Evolutionary conservation across 2,797 vertebrate species (phyloP), one percentile per base, ranked within the genome.

Genomic region (Harpagifer antarcticus): DNA sequence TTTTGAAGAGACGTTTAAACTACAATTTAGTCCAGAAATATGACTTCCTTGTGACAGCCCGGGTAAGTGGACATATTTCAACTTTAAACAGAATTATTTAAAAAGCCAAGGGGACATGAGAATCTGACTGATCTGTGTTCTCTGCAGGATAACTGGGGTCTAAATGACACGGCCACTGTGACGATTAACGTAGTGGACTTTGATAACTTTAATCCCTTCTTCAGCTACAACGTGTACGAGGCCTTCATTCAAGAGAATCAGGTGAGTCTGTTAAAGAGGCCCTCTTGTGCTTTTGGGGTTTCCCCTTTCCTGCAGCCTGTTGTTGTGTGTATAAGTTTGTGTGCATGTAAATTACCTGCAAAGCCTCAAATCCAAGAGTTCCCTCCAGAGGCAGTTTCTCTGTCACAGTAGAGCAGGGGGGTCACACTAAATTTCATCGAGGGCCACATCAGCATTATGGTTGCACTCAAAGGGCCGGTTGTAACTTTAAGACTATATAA

Each of bases 171-270:
- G 0, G 74, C 91, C 1, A 42, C 47, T 0, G 85, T 96, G 57
- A n/a, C 70, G 70, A 91, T 96, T 14, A 20, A 17, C 0, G 73
- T 96, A 0, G 0, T 72, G 17, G 96, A 96, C 72, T 92, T 88
- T 63, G 96, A 96, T 49, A 95, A 96, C 10, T 2, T 95, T 78
- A 93, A 94, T 79, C 96, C 96, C 0, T 94, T 90, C 79, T 96
- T 96, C 89, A 87, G 42, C 59, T 93, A 88, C 50, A 90, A 23
- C 0, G 0, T 90, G 12, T 96, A 96, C 71, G 65, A 48, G 16
- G 94, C 93, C 19, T 76, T 37, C 4, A 92, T 96, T 76, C 45
- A 3, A 27, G 96, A 96, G 85, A 84, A 92, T 4, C 5, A 93
- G 90, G 96, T 95, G 79, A 84, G 70, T 50, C 17, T 72, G 13